Evolutionary conservation across 2,888 invertebrate species (phyloP).

Genomic region (Minunthozetes semirufus): DNA sequence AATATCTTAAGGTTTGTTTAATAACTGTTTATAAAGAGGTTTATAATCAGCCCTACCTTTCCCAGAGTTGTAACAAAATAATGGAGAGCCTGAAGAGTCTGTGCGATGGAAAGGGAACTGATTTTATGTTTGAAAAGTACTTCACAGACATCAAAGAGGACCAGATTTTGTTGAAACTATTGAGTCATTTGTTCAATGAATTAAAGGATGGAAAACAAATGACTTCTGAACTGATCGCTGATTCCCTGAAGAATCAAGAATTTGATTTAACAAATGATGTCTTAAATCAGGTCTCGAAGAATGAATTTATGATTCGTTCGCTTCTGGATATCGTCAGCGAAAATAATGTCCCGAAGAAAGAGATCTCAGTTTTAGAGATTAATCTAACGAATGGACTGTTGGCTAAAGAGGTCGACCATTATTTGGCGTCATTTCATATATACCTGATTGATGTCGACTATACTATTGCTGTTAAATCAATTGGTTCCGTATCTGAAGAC

Average conservation of each 20-base stretch:
- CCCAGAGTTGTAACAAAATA: no score
- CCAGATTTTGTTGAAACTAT: not conserved
- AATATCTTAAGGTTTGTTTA: conserved; percentile 32
- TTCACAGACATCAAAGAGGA: no score
- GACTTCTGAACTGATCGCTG: not conserved
- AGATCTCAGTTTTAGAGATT: conserved; percentile 66
- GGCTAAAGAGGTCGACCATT: conserved; percentile 18
- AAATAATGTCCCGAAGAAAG: conserved; percentile 60
- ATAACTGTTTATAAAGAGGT: no score
- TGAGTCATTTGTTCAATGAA: no score
- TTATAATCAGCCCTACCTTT: no score
- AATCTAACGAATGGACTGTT: not conserved
- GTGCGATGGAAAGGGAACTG: no score
- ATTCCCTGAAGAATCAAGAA: not conserved
- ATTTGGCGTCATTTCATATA: conserved; percentile 35
- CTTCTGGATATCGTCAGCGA: conserved; percentile 67
- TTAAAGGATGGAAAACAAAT: not conserved
- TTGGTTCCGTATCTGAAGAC: not conserved
- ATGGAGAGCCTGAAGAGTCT: no score
- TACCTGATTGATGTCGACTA: conserved; percentile 54
- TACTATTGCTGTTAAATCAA: conserved; percentile 48
- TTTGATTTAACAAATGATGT: conserved; percentile 36
- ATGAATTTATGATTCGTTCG: conserved; percentile 44
- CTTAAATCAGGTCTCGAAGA: conserved; percentile 36
- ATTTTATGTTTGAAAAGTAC: no score